Percentiles rank a stretch among this genome's conserved stretches.
Conservation (phyloP, 2,113 vertebrate genomes). For the Notarius quadriscutis region DNA sequence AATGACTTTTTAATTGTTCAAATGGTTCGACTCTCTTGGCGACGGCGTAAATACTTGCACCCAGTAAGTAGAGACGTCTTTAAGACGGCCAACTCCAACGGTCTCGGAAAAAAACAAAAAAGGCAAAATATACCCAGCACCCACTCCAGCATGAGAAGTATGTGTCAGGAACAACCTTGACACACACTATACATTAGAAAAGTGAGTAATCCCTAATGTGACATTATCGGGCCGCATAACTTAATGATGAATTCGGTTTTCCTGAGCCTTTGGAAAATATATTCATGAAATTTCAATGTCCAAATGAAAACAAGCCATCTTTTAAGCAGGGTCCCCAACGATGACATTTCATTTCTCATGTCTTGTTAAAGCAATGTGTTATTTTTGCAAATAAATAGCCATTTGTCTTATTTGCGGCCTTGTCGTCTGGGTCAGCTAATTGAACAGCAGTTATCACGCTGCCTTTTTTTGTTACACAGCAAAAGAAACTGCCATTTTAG, state of each 20-base stretch:
- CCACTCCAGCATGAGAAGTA: conserved; percentile 37
- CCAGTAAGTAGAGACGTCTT: conserved; percentile 70
- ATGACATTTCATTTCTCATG: conserved; percentile 74
- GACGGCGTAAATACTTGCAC: conserved; percentile 79
- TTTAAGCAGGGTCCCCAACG: conserved; percentile 71
- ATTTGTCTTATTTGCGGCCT: conserved; percentile 66
- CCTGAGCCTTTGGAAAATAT: conserved; percentile 69
- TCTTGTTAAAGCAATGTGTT: conserved; percentile 64
- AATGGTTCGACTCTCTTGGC: conserved; percentile 81
- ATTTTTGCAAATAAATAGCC: conserved; percentile 73
- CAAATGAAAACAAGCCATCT: conserved; percentile 74
- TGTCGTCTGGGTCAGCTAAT: conserved; percentile 61
- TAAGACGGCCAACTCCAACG: not conserved
- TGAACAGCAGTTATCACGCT: conserved; percentile 69
- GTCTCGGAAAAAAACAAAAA: not conserved
- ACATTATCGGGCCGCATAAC: conserved; percentile 70
- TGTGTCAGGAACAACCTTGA: conserved; percentile 58
- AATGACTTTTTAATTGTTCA: conserved; percentile 97
- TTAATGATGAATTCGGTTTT: conserved; percentile 76
- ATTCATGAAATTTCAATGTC: conserved; percentile 83
- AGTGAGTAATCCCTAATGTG: conserved; percentile 72
- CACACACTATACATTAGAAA: conserved; percentile 65
- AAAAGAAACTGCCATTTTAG: conserved; percentile 78
- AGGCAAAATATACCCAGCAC: not conserved
- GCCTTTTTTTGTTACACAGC: conserved; percentile 54